Conservation (phyloP, 2,113 vertebrate genomes). For the Alaudala cheleensis region DNA sequence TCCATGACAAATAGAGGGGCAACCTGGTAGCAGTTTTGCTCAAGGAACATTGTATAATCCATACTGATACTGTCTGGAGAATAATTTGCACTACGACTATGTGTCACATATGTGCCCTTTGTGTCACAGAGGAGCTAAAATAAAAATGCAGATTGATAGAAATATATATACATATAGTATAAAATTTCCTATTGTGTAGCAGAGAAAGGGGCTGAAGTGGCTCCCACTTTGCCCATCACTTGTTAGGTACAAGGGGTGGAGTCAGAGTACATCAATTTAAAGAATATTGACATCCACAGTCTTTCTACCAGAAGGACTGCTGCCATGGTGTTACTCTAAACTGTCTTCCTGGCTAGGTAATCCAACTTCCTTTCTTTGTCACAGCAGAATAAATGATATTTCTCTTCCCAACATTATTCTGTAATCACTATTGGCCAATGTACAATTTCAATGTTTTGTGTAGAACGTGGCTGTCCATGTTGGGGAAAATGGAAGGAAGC, state of each 20-base stretch:
- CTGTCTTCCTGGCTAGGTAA: background rate
- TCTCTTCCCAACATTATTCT: background rate
- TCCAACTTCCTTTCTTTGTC: background rate
- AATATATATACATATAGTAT: background rate
- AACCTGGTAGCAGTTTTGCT: background rate
- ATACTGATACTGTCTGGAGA: background rate
- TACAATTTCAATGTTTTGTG: background rate
- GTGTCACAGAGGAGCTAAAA: no score
- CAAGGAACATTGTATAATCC: background rate
- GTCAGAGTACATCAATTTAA: background rate
- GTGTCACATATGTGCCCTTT: background rate
- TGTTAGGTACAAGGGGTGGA: background rate
- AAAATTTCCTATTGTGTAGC: background rate
- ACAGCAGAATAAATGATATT: background rate
- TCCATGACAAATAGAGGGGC: background rate
- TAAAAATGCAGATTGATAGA: background rate
- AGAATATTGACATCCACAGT: background rate
- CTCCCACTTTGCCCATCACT: background rate
- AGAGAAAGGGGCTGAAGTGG: background rate
- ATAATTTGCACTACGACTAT: background rate
- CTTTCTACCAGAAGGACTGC: background rate
- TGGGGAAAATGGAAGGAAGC: background rate
- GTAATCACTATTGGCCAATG: background rate
- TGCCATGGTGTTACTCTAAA: background rate
- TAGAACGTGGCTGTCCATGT: background rate